These are phyloP conservation scores for Drosophila saltans DNA, from an alignment of 1,140 invertebrate genomes.

Conservation along the genomic window DNA sequence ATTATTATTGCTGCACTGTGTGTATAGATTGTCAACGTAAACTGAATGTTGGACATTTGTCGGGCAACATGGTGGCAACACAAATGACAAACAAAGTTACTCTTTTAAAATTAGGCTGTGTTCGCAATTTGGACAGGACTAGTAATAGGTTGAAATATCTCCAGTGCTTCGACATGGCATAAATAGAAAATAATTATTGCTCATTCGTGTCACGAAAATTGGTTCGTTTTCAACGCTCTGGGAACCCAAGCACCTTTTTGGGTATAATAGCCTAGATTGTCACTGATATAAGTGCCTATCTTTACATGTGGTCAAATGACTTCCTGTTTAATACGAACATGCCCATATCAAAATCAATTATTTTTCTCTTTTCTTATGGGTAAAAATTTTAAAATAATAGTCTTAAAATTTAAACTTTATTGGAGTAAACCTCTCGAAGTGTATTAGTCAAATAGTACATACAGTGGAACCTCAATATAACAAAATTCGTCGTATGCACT, in stretches of 20 bases:
- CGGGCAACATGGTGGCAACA: conserved; percentile 39
- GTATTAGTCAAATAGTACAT: too few species aligned
- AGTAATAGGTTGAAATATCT: conserved; percentile 31
- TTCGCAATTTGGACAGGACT: conserved; percentile 45
- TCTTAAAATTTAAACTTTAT: too few species aligned
- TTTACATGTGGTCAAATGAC: conserved; percentile 5
- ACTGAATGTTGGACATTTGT: conserved; percentile 31
- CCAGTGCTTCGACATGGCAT: conserved; percentile 22
- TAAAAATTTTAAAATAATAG: too few species aligned
- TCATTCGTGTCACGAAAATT: conserved; percentile 60
- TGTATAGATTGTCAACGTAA: conserved; percentile 42
- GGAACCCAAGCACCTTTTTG: conserved; percentile 60
- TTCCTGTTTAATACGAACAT: not conserved
- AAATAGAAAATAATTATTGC: conserved; percentile 70
- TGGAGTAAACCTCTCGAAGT: too few species aligned
- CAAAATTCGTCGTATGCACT: too few species aligned
- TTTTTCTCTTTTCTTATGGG: too few species aligned
- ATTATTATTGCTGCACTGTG: conserved; percentile 57
- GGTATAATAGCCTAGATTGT: conserved; percentile 3
- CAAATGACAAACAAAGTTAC: conserved; percentile 29
- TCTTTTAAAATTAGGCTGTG: conserved; percentile 43
- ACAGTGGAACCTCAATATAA: too few species aligned
- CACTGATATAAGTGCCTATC: conserved; percentile 20
- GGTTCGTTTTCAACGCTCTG: conserved; percentile 44
- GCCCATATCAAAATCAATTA: too few species aligned